phyloP scores from a whole-genome alignment of 2,113 vertebrate species.

The Scolopax mira region DNA sequence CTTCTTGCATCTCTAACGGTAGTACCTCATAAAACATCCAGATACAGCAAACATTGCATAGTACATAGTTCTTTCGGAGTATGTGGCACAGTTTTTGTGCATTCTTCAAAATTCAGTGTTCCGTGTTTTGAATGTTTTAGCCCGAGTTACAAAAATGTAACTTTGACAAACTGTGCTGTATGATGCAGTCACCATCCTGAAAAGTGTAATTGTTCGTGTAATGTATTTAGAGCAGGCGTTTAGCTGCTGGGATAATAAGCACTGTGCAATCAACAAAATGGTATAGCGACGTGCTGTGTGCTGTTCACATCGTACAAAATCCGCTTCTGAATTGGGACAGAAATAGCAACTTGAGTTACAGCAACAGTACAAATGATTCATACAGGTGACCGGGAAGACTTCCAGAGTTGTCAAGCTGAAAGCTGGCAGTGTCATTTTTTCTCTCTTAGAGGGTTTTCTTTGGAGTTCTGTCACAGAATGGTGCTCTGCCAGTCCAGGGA shows the following conservation, averaged over 20 bases:
- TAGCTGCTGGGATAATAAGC: conserved; percentile 57
- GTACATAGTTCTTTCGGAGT: background rate
- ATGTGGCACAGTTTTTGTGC: background rate
- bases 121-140: background rate
- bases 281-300: background rate
- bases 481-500: background rate
- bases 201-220: background rate
- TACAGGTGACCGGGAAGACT: background rate
- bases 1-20: background rate
- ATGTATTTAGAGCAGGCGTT: conserved; percentile 10
- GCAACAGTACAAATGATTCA: background rate
- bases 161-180: background rate
- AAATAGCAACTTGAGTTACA: conserved; percentile 37
- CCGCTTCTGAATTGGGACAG: conserved; percentile 3
- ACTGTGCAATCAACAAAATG: background rate
- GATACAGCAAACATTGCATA: background rate
- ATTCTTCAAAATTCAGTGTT: background rate
- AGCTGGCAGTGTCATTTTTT: background rate
- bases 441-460: background rate
- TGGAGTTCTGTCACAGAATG: background rate
- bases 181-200: background rate
- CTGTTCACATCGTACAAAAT: background rate
- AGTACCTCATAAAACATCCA: background rate
- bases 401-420: background rate
- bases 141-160: background rate